Conservation (phyloP, 2,797 vertebrate species). For the Coluber constrictor region DNA sequence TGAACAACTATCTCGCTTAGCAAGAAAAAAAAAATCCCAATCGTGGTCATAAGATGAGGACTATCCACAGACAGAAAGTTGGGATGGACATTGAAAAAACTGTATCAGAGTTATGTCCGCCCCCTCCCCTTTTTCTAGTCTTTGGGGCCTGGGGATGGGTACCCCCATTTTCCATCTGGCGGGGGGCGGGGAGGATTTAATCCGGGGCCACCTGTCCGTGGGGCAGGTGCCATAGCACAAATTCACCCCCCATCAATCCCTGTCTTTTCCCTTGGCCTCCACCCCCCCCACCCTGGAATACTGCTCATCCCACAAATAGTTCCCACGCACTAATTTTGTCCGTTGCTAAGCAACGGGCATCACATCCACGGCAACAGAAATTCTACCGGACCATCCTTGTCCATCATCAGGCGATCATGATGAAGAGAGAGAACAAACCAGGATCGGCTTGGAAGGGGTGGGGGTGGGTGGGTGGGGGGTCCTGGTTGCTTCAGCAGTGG, state of each 20-base stretch:
- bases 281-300: not conserved
- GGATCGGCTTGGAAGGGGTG: not conserved
- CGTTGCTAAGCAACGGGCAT: conserved; percentile 18
- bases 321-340: conserved; percentile 6
- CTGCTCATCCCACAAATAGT: conserved; percentile 1
- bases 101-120: not conserved
- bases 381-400: not conserved
- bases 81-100: not conserved
- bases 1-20: too few species aligned
- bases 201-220: not conserved
- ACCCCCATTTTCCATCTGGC: too few species aligned
- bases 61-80: not conserved
- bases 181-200: too few species aligned
- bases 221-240: accelerated
- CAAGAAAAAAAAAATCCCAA: too few species aligned
- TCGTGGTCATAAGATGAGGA: not conserved
- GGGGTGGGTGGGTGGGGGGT: accelerated
- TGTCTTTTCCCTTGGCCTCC: not conserved
- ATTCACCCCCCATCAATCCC: too few species aligned
- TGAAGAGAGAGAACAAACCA: not conserved
- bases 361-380: conserved; percentile 21
- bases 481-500: too few species aligned
- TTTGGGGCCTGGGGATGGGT: not conserved
- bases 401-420: not conserved
- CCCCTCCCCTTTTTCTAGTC: not conserved